phyloP scores from a whole-genome alignment of 2,113 vertebrate genomes.

The Rattus rattus region DNA sequence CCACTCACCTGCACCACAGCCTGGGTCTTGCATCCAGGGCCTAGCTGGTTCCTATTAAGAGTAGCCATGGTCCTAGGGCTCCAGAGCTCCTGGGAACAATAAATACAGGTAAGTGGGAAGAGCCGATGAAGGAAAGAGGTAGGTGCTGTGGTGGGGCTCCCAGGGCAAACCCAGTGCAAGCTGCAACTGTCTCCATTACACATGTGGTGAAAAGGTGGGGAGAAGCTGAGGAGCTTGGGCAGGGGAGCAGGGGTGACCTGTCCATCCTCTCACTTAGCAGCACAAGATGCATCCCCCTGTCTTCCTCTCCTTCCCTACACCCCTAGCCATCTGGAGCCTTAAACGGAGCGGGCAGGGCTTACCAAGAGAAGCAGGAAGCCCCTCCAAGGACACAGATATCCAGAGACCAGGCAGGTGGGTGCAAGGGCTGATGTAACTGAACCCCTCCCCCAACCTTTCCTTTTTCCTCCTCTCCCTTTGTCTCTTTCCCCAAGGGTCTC shows the following conservation, averaged over 20 bases:
- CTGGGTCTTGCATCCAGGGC: slow-evolving; percentile 73
- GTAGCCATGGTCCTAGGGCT: slow-evolving; percentile 82
- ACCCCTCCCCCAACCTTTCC: not conserved
- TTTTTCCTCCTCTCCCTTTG: not conserved
- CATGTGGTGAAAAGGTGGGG: not conserved
- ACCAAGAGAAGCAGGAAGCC: not conserved
- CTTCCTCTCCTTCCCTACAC: not conserved
- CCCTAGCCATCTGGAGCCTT: not conserved
- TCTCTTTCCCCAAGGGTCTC: slow-evolving; percentile 23
- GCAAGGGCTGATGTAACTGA: not conserved
- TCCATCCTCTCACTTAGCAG: not conserved
- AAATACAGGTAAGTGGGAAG: not conserved
- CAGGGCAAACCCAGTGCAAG: not conserved
- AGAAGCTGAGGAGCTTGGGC: not conserved
- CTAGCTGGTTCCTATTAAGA: slow-evolving; percentile 57
- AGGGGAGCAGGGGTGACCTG: not conserved
- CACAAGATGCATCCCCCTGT: not conserved
- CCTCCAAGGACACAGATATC: not conserved
- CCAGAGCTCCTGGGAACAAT: slow-evolving; percentile 60
- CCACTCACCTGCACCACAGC: slow-evolving; percentile 84
- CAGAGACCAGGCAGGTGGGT: not conserved
- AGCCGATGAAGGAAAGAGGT: not conserved
- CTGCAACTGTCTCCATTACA: not conserved
- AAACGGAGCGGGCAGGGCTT: not conserved
- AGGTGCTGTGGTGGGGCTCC: not conserved